These are phyloP conservation scores for Trachelus iudaicus DNA, from an alignment of 2,888 invertebrate genomes.

Conservation along the genomic window DNA sequence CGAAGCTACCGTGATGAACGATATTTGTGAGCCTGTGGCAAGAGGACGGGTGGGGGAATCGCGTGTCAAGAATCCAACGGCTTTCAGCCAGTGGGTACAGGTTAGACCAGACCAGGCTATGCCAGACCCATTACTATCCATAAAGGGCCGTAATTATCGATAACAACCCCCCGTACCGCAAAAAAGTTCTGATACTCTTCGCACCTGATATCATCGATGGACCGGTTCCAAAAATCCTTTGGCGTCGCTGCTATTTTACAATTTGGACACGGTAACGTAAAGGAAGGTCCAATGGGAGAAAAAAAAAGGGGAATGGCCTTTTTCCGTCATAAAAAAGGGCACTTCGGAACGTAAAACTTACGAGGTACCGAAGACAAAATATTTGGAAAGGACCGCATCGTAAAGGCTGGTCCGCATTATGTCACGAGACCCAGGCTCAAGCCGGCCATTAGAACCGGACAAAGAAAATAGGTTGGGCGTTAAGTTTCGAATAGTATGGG, in stretches of 20 bases:
- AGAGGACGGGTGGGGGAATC: conserved; percentile 45
- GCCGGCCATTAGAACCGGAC: neutral
- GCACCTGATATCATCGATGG: conserved; percentile 17
- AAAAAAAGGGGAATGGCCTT: too few species aligned
- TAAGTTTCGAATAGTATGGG: neutral
- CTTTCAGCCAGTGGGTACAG: conserved; percentile 25
- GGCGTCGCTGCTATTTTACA: conserved; percentile 8
- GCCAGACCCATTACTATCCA: conserved; percentile 42
- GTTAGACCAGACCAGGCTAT: conserved; percentile 25
- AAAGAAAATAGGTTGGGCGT: neutral
- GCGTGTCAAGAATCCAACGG: conserved; percentile 33
- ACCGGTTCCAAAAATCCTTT: neutral
- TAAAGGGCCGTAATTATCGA: conserved; percentile 46
- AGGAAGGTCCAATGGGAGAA: neutral
- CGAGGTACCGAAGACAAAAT: neutral
- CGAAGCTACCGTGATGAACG: conserved; percentile 74
- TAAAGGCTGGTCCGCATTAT: neutral
- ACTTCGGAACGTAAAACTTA: neutral
- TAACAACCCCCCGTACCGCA: conserved; percentile 25
- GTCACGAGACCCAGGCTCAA: neutral
- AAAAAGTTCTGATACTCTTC: conserved; percentile 9
- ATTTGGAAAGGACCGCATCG: conserved; percentile 3
- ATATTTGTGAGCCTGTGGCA: conserved; percentile 68
- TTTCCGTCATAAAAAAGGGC: neutral
- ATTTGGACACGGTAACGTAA: conserved; percentile 25